phyloP scores from a whole-genome alignment of 2,797 vertebrate species.

The Epinephelus awoara region DNA sequence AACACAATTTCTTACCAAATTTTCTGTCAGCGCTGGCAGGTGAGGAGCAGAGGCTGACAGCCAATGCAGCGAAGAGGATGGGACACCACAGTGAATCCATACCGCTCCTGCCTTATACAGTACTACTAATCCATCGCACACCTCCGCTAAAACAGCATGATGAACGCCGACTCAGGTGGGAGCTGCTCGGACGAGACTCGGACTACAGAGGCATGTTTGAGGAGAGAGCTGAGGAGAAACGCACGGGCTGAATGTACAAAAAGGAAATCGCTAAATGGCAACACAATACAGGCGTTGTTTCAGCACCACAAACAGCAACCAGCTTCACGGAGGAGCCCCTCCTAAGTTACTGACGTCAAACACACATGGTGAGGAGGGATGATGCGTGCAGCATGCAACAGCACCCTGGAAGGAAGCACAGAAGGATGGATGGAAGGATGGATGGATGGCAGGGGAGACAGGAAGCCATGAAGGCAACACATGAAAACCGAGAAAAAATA shows the following conservation, averaged over 20 bases:
- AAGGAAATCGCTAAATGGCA: constrained; percentile 22
- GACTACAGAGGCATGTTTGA: constrained; percentile 40
- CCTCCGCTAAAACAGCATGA: constrained; percentile 74
- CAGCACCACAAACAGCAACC: constrained; percentile 86
- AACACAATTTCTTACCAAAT: constrained; percentile 82
- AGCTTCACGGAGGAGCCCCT: constrained; percentile 78
- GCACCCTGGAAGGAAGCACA: constrained; percentile 16
- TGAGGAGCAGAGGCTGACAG: constrained; percentile 70
- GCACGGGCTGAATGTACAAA: neutral
- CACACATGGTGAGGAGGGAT: constrained; percentile 65
- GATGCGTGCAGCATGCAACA: constrained; percentile 60
- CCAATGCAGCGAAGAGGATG: constrained; percentile 77
- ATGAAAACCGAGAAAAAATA: neutral
- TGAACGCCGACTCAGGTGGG: constrained; percentile 23
- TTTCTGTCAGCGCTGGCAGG: constrained; percentile 75
- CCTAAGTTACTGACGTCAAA: constrained; percentile 85
- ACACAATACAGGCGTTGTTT: constrained; percentile 75
- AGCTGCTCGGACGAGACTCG: constrained; percentile 21
- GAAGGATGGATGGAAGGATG: neutral
- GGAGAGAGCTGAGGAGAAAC: neutral
- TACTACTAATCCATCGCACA: constrained; percentile 77
- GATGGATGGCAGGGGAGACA: neutral
- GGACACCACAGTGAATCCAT: constrained; percentile 80
- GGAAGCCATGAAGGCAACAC: constrained; percentile 13
- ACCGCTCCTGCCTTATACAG: constrained; percentile 61